Conservation (phyloP, 37 sponge, comb jelly and placozoan genomes). For the Amphimedon queenslandica region DNA sequence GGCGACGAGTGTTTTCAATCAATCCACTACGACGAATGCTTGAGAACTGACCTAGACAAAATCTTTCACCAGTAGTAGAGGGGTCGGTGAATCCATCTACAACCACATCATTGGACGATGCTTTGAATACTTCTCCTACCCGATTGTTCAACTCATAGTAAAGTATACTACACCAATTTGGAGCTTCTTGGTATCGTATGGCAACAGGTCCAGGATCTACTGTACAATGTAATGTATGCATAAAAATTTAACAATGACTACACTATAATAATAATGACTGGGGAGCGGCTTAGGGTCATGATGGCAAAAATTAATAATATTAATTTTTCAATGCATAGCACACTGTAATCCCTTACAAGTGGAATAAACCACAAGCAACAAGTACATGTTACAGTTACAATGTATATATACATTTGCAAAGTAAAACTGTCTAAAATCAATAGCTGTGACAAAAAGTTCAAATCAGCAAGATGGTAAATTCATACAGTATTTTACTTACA, state of each 20-base stretch:
- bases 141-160: conserved; percentile 98
- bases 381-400: no score
- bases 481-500: no score
- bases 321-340: no score
- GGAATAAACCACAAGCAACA: no score
- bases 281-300: no score
- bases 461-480: no score
- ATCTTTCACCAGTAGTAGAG: conserved; percentile 83
- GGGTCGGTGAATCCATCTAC: conserved; percentile 99
- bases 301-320: no score
- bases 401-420: no score
- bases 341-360: no score
- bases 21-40: conserved; percentile 93
- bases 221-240: neutral
- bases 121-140: conserved; percentile 93
- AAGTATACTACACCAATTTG: conserved; percentile 91
- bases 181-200: conserved; percentile 89
- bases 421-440: no score
- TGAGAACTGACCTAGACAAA: conserved; percentile 94
- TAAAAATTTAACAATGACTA: neutral
- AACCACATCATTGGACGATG: conserved; percentile 69
- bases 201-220: conserved; percentile 29
- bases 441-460: no score
- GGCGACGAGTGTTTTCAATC: conserved; percentile 92
- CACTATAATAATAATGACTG: no score